These are phyloP conservation scores for Carettochelys insculpta DNA, from an alignment of 2,113 vertebrate species.

Conservation along the genomic window DNA sequence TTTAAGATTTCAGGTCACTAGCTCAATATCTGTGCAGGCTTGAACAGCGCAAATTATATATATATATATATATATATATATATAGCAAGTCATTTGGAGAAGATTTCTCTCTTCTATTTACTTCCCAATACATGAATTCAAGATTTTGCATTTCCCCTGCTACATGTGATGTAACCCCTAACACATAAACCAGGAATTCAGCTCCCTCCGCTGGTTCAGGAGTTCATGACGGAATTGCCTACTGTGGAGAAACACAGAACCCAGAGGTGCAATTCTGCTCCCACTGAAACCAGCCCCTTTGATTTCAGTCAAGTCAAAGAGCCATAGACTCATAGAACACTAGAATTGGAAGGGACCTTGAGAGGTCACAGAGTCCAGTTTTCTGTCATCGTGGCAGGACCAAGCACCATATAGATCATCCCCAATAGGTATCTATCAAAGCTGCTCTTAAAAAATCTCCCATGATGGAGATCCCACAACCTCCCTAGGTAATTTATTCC, in stretches of 20 bases:
- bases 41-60: background rate
- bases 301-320: background rate
- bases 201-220: background rate
- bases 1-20: background rate
- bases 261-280: background rate
- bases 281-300: background rate
- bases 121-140: background rate
- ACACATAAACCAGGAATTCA: background rate
- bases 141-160: background rate
- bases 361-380: too few relatives aligned
- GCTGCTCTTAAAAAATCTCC: too few relatives aligned
- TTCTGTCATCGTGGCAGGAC: too few relatives aligned
- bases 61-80: background rate
- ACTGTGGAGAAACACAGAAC: background rate
- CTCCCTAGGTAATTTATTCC: too few relatives aligned
- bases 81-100: background rate
- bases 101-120: background rate
- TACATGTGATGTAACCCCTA: background rate
- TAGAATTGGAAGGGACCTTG: too few relatives aligned
- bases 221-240: background rate
- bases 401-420: too few relatives aligned
- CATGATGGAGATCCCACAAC: too few relatives aligned
- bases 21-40: background rate
- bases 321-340: too few relatives aligned
- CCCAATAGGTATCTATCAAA: too few relatives aligned